Percentiles rank a stretch among this genome's conserved stretches.
These are phyloP conservation scores for Campylomormyrus numenius DNA, from an alignment of 2,113 vertebrate species.

Conservation along the genomic window DNA sequence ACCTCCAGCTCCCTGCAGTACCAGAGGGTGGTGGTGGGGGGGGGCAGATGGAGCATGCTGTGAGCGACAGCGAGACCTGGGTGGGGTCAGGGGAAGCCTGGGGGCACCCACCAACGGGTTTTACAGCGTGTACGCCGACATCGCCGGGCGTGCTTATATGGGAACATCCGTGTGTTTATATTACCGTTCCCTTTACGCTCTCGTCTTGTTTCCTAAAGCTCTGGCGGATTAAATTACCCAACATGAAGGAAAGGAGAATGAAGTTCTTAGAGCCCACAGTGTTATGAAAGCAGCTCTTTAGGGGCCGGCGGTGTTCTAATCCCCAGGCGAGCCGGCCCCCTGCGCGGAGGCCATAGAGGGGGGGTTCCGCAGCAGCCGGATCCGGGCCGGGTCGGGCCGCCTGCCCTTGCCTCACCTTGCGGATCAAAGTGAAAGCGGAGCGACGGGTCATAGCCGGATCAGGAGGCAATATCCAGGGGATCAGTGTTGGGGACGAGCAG, in stretches of 20 bases:
- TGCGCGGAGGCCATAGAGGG: too few relatives aligned
- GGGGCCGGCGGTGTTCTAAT: neutral
- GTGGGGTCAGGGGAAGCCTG: neutral
- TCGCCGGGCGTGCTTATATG: neutral
- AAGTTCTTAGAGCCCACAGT: neutral
- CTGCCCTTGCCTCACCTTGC: neutral
- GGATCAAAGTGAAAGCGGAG: neutral
- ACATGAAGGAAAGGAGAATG: neutral
- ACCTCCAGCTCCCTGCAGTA: conserved; percentile 20
- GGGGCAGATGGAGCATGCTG: neutral
- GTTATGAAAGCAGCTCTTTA: neutral
- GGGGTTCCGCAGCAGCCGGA: neutral
- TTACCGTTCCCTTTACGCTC: neutral
- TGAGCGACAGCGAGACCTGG: neutral
- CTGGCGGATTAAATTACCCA: neutral
- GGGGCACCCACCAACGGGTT: neutral
- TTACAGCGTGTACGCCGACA: neutral
- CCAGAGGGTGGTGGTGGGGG: conserved; percentile 26
- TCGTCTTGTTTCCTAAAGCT: neutral
- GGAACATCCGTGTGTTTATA: neutral
- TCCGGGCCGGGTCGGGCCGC: neutral
- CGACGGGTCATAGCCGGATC: neutral
- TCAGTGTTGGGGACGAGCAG: neutral
- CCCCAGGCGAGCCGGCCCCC: neutral
- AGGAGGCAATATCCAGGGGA: neutral